Conservation (phyloP, 30 jellyfish, hydroid and myxozoan genomes). For the Aurelia sp. region DNA sequence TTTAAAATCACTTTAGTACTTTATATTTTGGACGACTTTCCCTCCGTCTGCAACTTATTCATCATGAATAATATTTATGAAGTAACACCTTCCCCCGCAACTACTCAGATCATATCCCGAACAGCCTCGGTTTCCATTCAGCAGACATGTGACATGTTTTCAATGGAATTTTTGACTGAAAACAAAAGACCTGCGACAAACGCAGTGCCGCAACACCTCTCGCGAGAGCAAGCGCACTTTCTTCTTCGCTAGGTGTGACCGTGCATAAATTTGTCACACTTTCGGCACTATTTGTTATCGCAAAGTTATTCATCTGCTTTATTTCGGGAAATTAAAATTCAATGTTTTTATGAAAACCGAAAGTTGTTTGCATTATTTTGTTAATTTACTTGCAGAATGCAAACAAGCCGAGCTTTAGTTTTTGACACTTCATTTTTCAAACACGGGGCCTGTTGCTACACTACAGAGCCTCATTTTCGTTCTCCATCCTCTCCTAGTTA, state of each 20-base stretch:
- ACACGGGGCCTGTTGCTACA: no score
- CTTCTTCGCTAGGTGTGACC: conserved; percentile 48
- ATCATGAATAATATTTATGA: conserved; percentile 13
- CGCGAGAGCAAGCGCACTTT: conserved; percentile 41
- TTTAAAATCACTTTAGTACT: no score
- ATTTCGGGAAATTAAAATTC: neutral
- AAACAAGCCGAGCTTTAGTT: neutral
- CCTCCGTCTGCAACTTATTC: conserved; percentile 2
- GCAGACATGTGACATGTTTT: conserved; percentile 55
- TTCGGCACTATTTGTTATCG: conserved; percentile 34
- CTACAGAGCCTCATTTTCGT: no score
- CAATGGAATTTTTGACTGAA: conserved; percentile 4
- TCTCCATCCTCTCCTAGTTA: no score
- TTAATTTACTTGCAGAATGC: neutral
- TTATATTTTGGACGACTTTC: neutral
- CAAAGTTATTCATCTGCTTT: neutral
- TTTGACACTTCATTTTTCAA: no score
- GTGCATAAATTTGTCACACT: conserved; percentile 30
- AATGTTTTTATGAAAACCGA: neutral
- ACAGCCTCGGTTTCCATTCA: conserved; percentile 46
- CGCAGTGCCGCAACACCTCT: conserved; percentile 35
- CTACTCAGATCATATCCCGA: conserved; percentile 11
- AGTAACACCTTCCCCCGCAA: conserved; percentile 52
- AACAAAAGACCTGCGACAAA: conserved; percentile 6
- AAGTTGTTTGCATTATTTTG: neutral